These are phyloP conservation scores for Calephelis perditalis DNA, from an alignment of 2,888 invertebrate species.

Conservation along the genomic window DNA sequence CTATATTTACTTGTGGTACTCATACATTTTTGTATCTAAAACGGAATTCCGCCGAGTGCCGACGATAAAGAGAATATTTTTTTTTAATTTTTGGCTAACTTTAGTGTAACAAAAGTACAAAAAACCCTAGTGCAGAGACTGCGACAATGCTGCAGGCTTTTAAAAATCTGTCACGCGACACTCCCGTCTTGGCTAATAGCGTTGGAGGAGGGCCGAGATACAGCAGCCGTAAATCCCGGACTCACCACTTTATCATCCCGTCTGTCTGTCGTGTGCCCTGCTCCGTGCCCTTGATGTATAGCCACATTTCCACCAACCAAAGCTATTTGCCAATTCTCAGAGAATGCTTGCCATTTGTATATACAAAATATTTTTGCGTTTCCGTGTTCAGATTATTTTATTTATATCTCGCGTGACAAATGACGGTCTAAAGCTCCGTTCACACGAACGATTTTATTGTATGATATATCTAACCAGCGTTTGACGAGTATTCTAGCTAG, in stretches of 20 bases:
- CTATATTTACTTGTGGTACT: no score
- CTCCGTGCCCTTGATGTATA: not conserved
- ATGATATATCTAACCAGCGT: no score
- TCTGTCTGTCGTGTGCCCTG: not conserved
- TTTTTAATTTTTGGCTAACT: no score
- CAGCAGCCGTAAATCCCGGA: not conserved
- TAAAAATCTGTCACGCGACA: not conserved
- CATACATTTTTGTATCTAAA: no score
- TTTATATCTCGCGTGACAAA: no score
- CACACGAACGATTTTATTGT: no score
- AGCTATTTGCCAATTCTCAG: constrained; percentile 1
- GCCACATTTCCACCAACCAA: not conserved
- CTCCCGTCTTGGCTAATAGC: not conserved
- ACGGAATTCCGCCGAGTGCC: no score
- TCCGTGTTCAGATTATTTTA: not conserved
- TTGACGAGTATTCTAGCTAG: no score
- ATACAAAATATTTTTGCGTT: not conserved
- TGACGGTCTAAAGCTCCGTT: no score
- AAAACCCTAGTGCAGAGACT: not conserved
- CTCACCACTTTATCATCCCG: constrained; percentile 1
- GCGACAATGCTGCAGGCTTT: not conserved
- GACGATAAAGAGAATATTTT: no score
- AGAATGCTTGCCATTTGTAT: not conserved
- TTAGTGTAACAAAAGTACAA: no score
- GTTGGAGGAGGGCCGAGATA: not conserved